phyloP scores from a whole-genome alignment of 2,113 vertebrate genomes.

The Cyanistes caeruleus region DNA sequence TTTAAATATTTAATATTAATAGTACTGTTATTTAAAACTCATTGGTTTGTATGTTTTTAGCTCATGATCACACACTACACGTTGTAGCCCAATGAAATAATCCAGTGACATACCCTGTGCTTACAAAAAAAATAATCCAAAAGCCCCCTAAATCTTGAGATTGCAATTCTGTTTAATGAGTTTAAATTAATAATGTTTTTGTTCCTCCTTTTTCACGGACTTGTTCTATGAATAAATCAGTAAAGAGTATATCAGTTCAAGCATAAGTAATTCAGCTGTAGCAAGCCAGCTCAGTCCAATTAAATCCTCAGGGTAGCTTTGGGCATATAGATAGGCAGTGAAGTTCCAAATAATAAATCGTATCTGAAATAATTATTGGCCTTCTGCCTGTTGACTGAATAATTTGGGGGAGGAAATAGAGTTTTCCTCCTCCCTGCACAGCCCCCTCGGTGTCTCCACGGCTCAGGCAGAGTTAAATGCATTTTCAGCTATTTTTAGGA shows the following conservation, averaged over 20 bases:
- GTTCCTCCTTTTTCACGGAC: not conserved
- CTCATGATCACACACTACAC: not conserved
- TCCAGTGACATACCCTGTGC: not conserved
- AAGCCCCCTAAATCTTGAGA: not conserved
- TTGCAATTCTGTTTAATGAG: not conserved
- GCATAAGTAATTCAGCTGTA: conserved; percentile 44
- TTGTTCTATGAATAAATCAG: conserved; percentile 42
- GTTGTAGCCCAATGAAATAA: not conserved
- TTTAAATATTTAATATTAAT: not conserved
- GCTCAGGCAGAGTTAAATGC: not conserved
- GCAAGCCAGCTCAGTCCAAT: conserved; percentile 43
- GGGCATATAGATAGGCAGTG: not conserved
- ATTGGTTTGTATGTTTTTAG: not conserved
- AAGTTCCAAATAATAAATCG: not conserved
- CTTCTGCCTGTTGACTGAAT: not conserved
- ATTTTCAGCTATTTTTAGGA: conserved; percentile 5
- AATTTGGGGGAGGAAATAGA: not conserved
- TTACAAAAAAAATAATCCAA: not conserved
- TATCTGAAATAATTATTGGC: conserved; percentile 5
- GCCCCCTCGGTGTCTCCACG: accelerated
- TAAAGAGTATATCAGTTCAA: conserved; percentile 24
- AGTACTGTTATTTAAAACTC: not conserved
- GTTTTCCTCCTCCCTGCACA: not conserved
- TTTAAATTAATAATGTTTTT: not conserved
- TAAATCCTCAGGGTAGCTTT: conserved; percentile 51